Conservation (phyloP, 2,888 invertebrate species). For the Leptinotarsa juncta region DNA sequence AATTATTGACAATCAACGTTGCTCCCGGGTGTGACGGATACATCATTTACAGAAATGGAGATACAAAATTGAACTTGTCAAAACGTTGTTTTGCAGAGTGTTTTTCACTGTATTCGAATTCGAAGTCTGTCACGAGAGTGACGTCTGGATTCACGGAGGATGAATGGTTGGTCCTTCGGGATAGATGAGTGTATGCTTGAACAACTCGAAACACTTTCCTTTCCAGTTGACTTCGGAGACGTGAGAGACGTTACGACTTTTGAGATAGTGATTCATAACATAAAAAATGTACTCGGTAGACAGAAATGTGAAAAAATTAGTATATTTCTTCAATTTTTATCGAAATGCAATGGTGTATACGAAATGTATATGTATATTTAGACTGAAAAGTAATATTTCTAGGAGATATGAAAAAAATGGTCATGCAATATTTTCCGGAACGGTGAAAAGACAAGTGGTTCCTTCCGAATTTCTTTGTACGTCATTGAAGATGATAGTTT, state of each 20-base stretch:
- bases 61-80: constrained; percentile 37
- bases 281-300: background rate
- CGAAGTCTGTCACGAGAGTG: constrained; percentile 26
- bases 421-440: too few relatives aligned
- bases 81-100: constrained; percentile 36
- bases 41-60: constrained; percentile 26
- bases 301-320: background rate
- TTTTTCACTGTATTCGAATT: constrained; percentile 37
- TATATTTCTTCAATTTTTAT: background rate
- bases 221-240: constrained; percentile 47
- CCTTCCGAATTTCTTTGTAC: too few relatives aligned
- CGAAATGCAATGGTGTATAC: too few relatives aligned
- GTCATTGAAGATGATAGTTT: too few relatives aligned
- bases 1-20: background rate
- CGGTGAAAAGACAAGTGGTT: too few relatives aligned
- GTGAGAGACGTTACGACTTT: constrained; percentile 24
- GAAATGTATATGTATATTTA: too few relatives aligned
- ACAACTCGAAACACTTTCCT: constrained; percentile 47
- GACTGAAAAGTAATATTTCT: too few relatives aligned
- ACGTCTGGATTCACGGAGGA: constrained; percentile 29
- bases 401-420: too few relatives aligned
- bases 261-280: constrained; percentile 19
- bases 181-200: constrained; percentile 23
- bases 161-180: constrained; percentile 32
- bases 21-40: constrained; percentile 11